Base-by-base conservation (phyloP, 2,888 invertebrate species). In the Aspidiotus rigidus region DNA sequence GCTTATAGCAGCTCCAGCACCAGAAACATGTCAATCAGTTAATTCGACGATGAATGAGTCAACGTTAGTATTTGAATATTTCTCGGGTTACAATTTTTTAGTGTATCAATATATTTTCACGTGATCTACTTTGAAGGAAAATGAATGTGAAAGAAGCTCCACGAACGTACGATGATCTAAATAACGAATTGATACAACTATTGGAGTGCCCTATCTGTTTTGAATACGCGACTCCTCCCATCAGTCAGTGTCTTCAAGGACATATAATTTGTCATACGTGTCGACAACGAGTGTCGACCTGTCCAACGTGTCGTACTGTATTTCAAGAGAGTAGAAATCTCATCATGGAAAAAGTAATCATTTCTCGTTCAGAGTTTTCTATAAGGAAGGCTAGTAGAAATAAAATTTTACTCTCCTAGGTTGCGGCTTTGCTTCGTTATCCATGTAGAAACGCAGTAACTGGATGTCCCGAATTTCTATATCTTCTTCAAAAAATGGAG, bases 131-230 rank as follows among this genome's bases (percentile, higher is more conserved):
- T 3, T 49, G n/a, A 2, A 13, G 10, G 49, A 49, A 49, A n/a
- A 11, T 6, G 2, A n/a, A 49, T 39, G 16, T 64, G 40, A 64
- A 57, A 53, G 69, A 72, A 17, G 71, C 70, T 17, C 71, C 72
- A 7, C 56, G 70, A 66, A 72, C 72, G 7, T 71, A 72, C 59
- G 70, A 71, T 61, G 72, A 70, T 7, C 62, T 73, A 2, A 73
- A 72, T 61, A 69, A 70, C 42, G 71, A 81, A 80, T 78, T 77
- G 72, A 75, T 80, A 73, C 78, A 81, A 40, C 78, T 80, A 0
- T 77, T 85, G 74, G 85, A 85, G 75, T 85, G 85, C 73, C 85
- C 85, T 17, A 83, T 85, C 73, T 85, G 85, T 76, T 78, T 84
- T 75, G 85, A 85, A 75, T 82, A 82, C 77, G 83, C 84, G 77